phyloP scores from a whole-genome alignment of 1,140 invertebrate genomes.

The Venustaconcha ellipsiformis region DNA sequence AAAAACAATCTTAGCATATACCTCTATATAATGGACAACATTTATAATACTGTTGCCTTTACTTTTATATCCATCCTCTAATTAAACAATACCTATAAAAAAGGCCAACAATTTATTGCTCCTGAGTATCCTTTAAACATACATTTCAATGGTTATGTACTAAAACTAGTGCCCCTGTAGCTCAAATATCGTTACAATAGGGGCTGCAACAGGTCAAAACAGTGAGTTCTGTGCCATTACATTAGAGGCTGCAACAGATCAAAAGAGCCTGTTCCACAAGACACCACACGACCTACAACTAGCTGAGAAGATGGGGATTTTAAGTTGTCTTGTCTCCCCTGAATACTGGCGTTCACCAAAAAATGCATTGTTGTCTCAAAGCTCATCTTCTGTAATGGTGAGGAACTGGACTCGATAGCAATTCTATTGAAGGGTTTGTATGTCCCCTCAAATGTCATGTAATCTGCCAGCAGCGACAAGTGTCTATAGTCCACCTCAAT shows the following conservation, averaged over 20 bases:
- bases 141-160: too few relatives aligned
- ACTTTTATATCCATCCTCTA: too few relatives aligned
- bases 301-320: constrained; percentile 89
- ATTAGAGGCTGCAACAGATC: constrained; percentile 67
- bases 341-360: constrained; percentile 83
- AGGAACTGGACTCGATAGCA: constrained; percentile 88
- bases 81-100: too few relatives aligned
- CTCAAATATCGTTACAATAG: constrained; percentile 7
- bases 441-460: constrained; percentile 95
- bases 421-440: constrained; percentile 91
- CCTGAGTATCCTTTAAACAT: too few relatives aligned
- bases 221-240: constrained; percentile 80
- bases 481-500: constrained; percentile 95
- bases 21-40: too few relatives aligned
- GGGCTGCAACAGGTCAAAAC: constrained; percentile 75
- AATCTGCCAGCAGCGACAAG: constrained; percentile 93
- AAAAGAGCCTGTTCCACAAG: constrained; percentile 88
- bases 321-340: constrained; percentile 79
- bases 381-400: constrained; percentile 97
- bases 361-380: constrained; percentile 95
- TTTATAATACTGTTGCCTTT: too few relatives aligned
- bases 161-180: too few relatives aligned
- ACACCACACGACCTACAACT: constrained; percentile 86
- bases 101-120: too few relatives aligned
- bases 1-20: too few relatives aligned